These are phyloP conservation scores for Tamandua tetradactyla DNA, from an alignment of 2,797 vertebrate genomes.

Conservation along the genomic window DNA sequence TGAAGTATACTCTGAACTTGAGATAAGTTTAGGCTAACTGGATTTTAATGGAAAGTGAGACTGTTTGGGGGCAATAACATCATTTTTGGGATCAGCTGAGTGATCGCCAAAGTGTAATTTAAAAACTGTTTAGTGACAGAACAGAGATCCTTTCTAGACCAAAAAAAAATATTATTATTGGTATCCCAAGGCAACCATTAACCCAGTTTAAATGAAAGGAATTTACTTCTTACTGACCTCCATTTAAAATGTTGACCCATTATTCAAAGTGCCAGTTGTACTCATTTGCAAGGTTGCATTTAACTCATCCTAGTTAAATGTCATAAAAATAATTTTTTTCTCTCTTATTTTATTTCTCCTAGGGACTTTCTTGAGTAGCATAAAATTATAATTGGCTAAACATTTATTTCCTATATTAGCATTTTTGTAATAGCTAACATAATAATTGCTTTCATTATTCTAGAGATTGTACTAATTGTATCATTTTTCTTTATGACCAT, in stretches of 20 bases:
- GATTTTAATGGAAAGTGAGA: constrained; percentile 7
- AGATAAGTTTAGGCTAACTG: neutral
- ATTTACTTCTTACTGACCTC: constrained; percentile 72
- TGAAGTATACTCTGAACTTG: neutral
- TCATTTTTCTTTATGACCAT: neutral
- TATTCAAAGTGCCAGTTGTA: constrained; percentile 67
- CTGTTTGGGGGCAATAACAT: neutral
- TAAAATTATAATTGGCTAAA: constrained; percentile 19
- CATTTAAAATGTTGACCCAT: constrained; percentile 72
- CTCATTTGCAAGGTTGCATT: constrained; percentile 6
- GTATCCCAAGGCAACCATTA: constrained; percentile 76
- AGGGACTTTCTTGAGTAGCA: neutral
- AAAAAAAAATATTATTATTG: constrained; percentile 69
- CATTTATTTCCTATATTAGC: constrained; percentile 10
- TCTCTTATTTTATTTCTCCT: constrained; percentile 7
- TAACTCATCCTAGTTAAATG: constrained; percentile 44
- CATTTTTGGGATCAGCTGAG: constrained; percentile 19
- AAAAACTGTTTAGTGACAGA: constrained; percentile 68
- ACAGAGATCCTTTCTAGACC: constrained; percentile 65
- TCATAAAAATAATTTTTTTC: neutral
- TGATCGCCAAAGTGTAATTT: constrained; percentile 64
- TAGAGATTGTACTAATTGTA: neutral
- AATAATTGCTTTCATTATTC: constrained; percentile 28
- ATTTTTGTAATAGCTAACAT: constrained; percentile 14
- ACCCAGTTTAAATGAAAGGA: constrained; percentile 73